Evolutionary conservation across 2,113 vertebrate genomes (phyloP).

Genomic region (Galeopterus variegatus): DNA sequence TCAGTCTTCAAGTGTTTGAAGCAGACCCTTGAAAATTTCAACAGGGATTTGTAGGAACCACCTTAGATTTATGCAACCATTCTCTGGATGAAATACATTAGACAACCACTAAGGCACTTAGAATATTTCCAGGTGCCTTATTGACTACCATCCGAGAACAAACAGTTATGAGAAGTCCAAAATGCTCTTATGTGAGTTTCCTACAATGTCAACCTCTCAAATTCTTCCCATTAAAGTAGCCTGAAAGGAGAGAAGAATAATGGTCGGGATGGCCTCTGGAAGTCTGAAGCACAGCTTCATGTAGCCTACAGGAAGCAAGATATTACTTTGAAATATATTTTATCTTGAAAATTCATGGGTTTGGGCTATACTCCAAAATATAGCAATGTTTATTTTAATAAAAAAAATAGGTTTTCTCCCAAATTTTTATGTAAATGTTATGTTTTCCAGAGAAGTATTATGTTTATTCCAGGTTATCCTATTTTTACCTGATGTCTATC

Average conservation of each 20-base stretch:
- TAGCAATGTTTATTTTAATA: background rate
- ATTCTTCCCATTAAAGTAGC: background rate
- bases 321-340: background rate
- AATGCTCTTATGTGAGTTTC: background rate
- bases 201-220: background rate
- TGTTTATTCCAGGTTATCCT: background rate
- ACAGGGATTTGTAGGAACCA: background rate
- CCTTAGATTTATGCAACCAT: background rate
- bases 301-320: background rate
- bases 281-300: background rate
- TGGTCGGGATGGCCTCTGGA: background rate
- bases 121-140: background rate
- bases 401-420: background rate
- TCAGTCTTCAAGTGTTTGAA: background rate
- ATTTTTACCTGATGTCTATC: background rate
- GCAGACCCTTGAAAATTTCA: background rate
- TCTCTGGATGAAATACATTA: background rate
- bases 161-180: background rate
- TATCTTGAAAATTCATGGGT: background rate
- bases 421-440: background rate
- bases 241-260: background rate
- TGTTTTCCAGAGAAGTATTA: background rate
- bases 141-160: background rate
- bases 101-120: background rate
- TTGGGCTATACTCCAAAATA: slow-evolving; percentile 29